A percentile compares a stretch with the other conserved stretches of the same genome.
phyloP scores from a whole-genome alignment of 2,113 vertebrate genomes.

The Chaenocephalus aceratus region DNA sequence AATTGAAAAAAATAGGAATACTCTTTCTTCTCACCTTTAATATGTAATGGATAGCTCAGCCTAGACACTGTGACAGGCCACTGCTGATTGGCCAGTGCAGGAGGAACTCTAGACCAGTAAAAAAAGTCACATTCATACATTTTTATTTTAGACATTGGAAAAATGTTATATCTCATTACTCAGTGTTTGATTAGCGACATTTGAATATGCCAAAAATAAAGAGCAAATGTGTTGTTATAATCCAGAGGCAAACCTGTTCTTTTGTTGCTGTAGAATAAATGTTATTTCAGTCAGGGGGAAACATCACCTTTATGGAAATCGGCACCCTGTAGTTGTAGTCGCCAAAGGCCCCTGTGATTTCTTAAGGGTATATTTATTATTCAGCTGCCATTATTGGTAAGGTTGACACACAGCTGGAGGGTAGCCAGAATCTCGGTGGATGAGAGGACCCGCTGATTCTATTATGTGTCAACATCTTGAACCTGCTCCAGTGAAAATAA shows the following conservation, averaged over 20 bases:
- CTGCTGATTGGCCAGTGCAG: constrained; percentile 64
- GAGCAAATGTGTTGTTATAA: background rate
- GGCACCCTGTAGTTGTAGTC: constrained; percentile 29
- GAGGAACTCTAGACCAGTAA: constrained; percentile 59
- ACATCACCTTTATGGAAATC: constrained; percentile 61
- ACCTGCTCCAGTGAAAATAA: constrained; percentile 9
- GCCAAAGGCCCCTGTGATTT: constrained; percentile 38
- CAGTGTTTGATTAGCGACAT: constrained; percentile 6
- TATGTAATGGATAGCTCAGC: constrained; percentile 65
- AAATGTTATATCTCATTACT: constrained; percentile 14
- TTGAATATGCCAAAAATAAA: background rate
- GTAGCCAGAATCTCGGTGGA: constrained; percentile 40
- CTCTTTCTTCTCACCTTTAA: constrained; percentile 59
- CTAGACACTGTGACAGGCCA: constrained; percentile 53
- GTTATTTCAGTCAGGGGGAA: constrained; percentile 30
- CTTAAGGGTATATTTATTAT: constrained; percentile 70
- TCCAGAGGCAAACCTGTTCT: background rate
- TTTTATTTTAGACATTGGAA: constrained; percentile 9
- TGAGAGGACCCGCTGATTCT: too few relatives aligned
- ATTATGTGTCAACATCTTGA: constrained; percentile 36
- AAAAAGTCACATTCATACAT: constrained; percentile 27
- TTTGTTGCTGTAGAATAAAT: constrained; percentile 6
- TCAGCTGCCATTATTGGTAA: constrained; percentile 67
- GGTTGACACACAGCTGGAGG: constrained; percentile 72
- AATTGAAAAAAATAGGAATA: constrained; percentile 51